Percentiles rank a stretch among this genome's conserved stretches.
These are phyloP conservation scores for Pteropus alecto DNA, from an alignment of 2,113 vertebrate species.

Conservation along the genomic window DNA sequence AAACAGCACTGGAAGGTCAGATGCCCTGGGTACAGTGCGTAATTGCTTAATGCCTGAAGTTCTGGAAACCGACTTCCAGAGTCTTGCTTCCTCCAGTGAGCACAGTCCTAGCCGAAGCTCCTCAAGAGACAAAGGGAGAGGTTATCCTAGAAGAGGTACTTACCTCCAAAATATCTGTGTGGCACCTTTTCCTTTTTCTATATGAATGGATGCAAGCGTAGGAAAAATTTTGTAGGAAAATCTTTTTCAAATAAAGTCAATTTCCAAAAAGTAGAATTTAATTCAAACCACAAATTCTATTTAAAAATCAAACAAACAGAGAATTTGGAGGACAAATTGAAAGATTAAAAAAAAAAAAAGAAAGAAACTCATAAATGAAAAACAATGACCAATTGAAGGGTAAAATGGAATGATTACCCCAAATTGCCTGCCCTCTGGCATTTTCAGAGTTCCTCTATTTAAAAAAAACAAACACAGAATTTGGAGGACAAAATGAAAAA, in stretches of 20 bases:
- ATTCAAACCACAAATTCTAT: not conserved
- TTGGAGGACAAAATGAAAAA: no score
- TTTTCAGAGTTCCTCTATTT: conserved; percentile 9
- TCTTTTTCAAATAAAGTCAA: not conserved
- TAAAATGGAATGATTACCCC: not conserved
- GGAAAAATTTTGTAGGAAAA: not conserved
- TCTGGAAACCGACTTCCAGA: not conserved
- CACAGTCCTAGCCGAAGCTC: not conserved
- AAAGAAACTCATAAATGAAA: not conserved
- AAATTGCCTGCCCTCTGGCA: not conserved
- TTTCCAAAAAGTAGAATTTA: not conserved
- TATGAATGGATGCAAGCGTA: not conserved
- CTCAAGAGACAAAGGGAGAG: not conserved
- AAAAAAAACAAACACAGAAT: no score
- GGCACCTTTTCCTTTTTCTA: not conserved
- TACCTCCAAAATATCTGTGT: not conserved
- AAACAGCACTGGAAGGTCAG: conserved; percentile 27
- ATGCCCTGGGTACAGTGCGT: not conserved
- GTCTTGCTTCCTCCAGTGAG: not conserved
- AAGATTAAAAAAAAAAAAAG: not conserved
- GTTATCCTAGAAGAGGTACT: not conserved
- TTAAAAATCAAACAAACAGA: conserved; percentile 19
- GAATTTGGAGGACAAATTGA: not conserved
- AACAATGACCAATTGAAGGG: not conserved
- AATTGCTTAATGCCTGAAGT: not conserved